A percentile compares a stretch with the other conserved stretches of the same genome.
These are phyloP conservation scores for Mormyrus hasselquistii DNA, from an alignment of 2,797 vertebrate species.

Conservation along the genomic window DNA sequence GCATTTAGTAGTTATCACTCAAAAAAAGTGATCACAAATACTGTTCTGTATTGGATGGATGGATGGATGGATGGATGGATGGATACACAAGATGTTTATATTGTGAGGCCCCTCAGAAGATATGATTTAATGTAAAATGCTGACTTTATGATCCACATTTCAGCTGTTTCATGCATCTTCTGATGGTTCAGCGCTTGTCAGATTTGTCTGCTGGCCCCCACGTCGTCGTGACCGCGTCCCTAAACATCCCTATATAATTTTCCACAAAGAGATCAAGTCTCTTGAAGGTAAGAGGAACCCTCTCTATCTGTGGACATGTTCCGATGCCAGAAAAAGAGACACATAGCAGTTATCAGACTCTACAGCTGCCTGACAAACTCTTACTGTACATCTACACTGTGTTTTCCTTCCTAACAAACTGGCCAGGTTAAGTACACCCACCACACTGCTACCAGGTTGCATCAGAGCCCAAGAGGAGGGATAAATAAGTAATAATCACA, in stretches of 20 bases:
- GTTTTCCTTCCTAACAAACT: not conserved
- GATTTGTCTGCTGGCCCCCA: not conserved
- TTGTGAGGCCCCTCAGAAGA: not conserved
- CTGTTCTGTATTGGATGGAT: not conserved
- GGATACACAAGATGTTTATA: not conserved
- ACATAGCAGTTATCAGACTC: not conserved
- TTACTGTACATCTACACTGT: not conserved
- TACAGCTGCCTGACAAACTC: not conserved
- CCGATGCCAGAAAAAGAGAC: not conserved
- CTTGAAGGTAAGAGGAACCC: not conserved
- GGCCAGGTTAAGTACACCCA: not conserved
- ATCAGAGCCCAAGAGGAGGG: not conserved
- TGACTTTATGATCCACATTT: not conserved
- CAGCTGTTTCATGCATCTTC: not conserved
- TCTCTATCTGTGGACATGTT: not conserved
- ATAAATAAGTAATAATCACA: not conserved
- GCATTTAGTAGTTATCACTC: not conserved
- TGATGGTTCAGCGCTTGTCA: not conserved
- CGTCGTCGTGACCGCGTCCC: not conserved
- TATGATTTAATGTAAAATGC: not conserved
- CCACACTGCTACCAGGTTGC: not conserved
- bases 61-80: not conserved
- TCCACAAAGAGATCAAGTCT: not conserved
- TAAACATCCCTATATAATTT: not conserved
- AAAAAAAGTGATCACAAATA: not conserved